These are phyloP conservation scores for Drosophila neotestacea DNA, from an alignment of 2,888 invertebrate genomes.

Conservation along the genomic window DNA sequence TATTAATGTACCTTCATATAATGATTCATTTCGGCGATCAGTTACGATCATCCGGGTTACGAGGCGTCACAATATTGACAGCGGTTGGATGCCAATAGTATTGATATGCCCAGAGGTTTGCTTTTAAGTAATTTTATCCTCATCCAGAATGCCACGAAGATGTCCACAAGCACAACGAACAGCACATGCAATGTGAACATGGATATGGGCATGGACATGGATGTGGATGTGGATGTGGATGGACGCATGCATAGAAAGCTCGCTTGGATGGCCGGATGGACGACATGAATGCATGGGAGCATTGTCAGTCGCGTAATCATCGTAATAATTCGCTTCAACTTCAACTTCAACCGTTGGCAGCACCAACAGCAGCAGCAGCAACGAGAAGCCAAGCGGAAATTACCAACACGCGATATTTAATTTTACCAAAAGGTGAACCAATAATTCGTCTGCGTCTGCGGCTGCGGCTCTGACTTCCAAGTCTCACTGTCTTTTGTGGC, in stretches of 20 bases:
- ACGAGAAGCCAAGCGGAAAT: slow-evolving; percentile 82
- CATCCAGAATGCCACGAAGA: slow-evolving; percentile 78
- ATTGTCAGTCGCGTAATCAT: slow-evolving; percentile 80
- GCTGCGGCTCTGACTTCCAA: slow-evolving; percentile 24
- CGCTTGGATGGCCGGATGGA: slow-evolving; percentile 60
- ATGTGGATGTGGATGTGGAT: background rate
- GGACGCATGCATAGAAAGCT: slow-evolving; percentile 52
- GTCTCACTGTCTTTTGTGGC: slow-evolving; percentile 9
- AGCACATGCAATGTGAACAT: slow-evolving; percentile 63
- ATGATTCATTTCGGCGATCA: slow-evolving; percentile 46
- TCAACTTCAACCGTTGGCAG: slow-evolving; percentile 68
- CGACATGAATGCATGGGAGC: slow-evolving; percentile 76
- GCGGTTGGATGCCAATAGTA: slow-evolving; percentile 70
- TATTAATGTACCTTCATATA: slow-evolving; percentile 8
- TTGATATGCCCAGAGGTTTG: slow-evolving; percentile 74
- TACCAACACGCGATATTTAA: slow-evolving; percentile 83
- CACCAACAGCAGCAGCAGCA: slow-evolving; percentile 68
- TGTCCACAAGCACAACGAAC: slow-evolving; percentile 64
- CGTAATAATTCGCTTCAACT: slow-evolving; percentile 76
- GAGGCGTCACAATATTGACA: slow-evolving; percentile 79
- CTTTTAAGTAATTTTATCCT: slow-evolving; percentile 77
- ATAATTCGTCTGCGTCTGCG: slow-evolving; percentile 67
- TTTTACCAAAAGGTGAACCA: slow-evolving; percentile 79
- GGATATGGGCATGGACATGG: slow-evolving; percentile 2
- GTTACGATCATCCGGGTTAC: slow-evolving; percentile 64